Evolutionary conservation across 2,113 vertebrate species (phyloP).

Genomic region (Takifugu bimaculatus): DNA sequence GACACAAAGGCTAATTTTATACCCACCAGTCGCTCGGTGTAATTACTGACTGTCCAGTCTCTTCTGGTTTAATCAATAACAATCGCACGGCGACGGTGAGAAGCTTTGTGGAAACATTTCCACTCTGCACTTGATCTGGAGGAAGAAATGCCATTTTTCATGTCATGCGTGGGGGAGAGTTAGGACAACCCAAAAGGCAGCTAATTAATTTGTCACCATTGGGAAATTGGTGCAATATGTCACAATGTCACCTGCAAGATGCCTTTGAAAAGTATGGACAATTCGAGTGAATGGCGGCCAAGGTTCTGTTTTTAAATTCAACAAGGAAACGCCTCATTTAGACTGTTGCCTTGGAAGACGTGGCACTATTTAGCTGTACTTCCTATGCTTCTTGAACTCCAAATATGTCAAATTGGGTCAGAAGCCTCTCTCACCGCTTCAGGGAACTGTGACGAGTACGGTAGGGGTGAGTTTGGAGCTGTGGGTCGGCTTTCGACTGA

Average conservation of each 20-base stretch:
- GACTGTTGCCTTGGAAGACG: too few relatives aligned
- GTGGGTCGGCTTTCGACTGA: too few relatives aligned
- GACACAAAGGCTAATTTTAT: constrained; percentile 78
- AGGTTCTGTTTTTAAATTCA: too few relatives aligned
- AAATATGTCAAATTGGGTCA: too few relatives aligned
- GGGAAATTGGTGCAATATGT: constrained; percentile 27
- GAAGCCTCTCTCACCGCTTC: too few relatives aligned
- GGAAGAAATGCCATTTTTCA: constrained; percentile 33
- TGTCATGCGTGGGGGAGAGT: constrained; percentile 27
- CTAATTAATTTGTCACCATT: constrained; percentile 41
- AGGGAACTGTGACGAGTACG: too few relatives aligned
- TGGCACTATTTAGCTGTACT: too few relatives aligned
- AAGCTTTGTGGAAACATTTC: constrained; percentile 36
- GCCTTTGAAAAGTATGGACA: neutral
- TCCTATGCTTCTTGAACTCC: too few relatives aligned
- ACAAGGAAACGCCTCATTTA: too few relatives aligned
- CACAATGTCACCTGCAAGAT: neutral
- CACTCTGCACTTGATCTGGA: constrained; percentile 39
- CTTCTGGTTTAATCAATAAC: constrained; percentile 71
- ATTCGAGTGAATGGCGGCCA: too few relatives aligned
- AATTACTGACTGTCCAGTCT: constrained; percentile 75
- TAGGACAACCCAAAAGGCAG: constrained; percentile 20
- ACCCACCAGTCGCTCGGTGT: constrained; percentile 74
- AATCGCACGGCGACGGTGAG: constrained; percentile 43
- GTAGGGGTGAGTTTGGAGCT: too few relatives aligned